Evolutionary conservation across 2,113 vertebrate species (phyloP), one percentile per base, ranked within the genome.

Genomic region (Mesocricetus auratus): DNA sequence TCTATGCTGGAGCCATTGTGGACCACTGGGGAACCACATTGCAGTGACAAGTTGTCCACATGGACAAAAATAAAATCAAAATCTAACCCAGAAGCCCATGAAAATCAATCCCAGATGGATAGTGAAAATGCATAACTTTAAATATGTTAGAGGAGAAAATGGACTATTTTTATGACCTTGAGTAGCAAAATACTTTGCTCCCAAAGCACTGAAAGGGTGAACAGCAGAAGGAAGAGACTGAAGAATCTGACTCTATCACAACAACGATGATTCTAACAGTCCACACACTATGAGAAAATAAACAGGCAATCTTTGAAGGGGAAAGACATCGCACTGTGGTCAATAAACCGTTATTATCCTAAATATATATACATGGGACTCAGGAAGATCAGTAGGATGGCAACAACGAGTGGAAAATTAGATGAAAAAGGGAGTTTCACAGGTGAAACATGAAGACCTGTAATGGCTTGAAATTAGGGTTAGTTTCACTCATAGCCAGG

Each of bases 101-200:
- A 39, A 94, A 93, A 90, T 90, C 83, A 78, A 39, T 87, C 93
- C 90, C 88, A 95, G 94, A 93, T 90, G 94, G 74, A 93, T 58
- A 62, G 21, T 86, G 68, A 86, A 78, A 87, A 93, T 85, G 62
- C 47, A 86, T 89, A 90, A 36, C 85, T 94, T 95, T 82, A 95
- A 96, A 62, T 86, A 75, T 74, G 87, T 95, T 73, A 64, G 56
- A 73, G 87, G 91, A 78, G 95, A 82, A 53, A 26, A 79, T 56
- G 56, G 83, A 64, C 79, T 68, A 36, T 83, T 91, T 96, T 88
- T 90, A 74, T 96, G 68, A 93, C 78, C 79, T 95, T 29, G 50
- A 12, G 42, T 24, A 91, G 22, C 56, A 47, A 82, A 93, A 62
- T 31, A 58, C 89, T 93, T 93, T 88, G 73, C 81, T 74, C 81